Percentiles rank a stretch among this genome's conserved stretches.
These are phyloP conservation scores for Calephelis nemesis DNA, from an alignment of 1,140 invertebrate genomes.

Conservation along the genomic window DNA sequence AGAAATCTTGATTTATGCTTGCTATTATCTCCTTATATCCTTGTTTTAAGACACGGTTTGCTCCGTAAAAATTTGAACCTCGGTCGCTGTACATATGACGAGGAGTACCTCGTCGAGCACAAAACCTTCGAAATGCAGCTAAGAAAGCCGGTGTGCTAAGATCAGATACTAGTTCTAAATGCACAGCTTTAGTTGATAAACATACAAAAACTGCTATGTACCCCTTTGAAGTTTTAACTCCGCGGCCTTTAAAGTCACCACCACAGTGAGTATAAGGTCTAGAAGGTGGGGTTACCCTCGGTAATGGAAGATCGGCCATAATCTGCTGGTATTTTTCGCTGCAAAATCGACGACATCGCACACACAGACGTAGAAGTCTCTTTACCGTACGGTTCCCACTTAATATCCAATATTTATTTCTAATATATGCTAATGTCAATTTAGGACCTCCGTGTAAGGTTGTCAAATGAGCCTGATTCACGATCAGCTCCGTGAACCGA, in stretches of 20 bases:
- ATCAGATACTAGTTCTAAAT: constrained; percentile 57
- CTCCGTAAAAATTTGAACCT: constrained; percentile 53
- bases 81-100: constrained; percentile 40
- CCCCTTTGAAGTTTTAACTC: constrained; percentile 22
- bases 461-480: constrained; percentile 21
- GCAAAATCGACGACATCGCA: constrained; percentile 29
- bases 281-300: constrained; percentile 29
- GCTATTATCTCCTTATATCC: constrained; percentile 26
- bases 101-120: constrained; percentile 46
- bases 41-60: constrained; percentile 24
- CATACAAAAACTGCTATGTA: constrained; percentile 42
- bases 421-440: too few species aligned
- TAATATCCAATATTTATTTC: constrained; percentile 32
- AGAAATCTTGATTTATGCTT: constrained; percentile 20
- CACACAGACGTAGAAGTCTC: constrained; percentile 27
- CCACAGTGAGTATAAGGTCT: constrained; percentile 34
- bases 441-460: constrained; percentile 28
- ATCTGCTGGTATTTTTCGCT: too few species aligned
- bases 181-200: constrained; percentile 50
- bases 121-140: constrained; percentile 46
- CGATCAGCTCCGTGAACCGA: too few species aligned
- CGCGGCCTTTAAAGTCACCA: constrained; percentile 33
- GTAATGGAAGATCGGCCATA: constrained; percentile 35
- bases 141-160: constrained; percentile 48
- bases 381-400: constrained; percentile 31